Base-by-base conservation (phyloP, 1,140 invertebrate genomes). In the Mercenaria mercenaria region DNA sequence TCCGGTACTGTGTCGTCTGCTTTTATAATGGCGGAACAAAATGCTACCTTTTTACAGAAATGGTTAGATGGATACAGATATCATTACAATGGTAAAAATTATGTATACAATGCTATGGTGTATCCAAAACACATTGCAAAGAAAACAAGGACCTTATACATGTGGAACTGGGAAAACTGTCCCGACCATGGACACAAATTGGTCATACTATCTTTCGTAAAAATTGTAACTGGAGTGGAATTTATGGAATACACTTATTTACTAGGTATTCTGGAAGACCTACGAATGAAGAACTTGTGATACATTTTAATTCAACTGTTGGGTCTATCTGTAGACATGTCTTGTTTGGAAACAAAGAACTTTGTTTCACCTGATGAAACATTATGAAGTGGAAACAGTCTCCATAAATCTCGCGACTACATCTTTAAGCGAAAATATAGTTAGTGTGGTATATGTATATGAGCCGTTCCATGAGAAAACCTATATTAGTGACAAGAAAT, bases 51-150 rank as follows among this genome's bases (percentile, higher is more conserved):
- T 32, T 15, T 77, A 29, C 41, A 29, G 6, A 52, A 77, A 77
- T 77, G 74, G 74, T 29, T 50, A 20, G 47, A 77, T 26, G 74
- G 74, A 26, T 77, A 77, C n/a, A 77, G 29, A 77, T 50, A 77
- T 8, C 18, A 77, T 29, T 77, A 77, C 29, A 50, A 29, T 26
- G 10, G 1, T 2, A 8, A 47, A 11, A 4, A 8, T 26, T 77
- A 77, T 52, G 26, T 52, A 4, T 77, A 50, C n/a, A 77, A 50
- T 77, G 74, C 74, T 23, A 77, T 77, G 74, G 23, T 32, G 8
- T 77, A 50, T 50, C 74, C 74, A 20, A 32, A 15, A 11, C 8
- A 15, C 3, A 26, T 77, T 13, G 1, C 41, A 13, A 77, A 77
- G 23, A 47, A 52, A 11, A 6, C 26, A 1, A 3, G 26, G n/a